Evolutionary conservation across 2,888 invertebrate genomes (phyloP).

Genomic region (Aproaerema taeniolella): DNA sequence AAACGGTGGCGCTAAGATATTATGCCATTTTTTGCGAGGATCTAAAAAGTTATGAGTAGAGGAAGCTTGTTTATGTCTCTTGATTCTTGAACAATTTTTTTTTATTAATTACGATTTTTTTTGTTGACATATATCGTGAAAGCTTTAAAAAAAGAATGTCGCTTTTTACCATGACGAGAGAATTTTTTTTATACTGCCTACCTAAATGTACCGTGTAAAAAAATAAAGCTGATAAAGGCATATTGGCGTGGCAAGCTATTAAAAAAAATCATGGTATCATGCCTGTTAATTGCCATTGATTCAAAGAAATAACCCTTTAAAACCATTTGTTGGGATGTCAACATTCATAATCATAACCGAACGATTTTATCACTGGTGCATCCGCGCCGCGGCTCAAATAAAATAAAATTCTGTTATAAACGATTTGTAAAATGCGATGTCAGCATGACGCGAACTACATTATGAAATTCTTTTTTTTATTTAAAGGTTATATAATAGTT

Average conservation of each 20-base stretch:
- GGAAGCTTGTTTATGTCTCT: no score
- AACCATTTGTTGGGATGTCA: slow-evolving; percentile 48
- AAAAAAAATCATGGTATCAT: slow-evolving; percentile 39
- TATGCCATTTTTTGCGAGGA: slow-evolving; percentile 19
- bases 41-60: no score
- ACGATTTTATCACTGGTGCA: slow-evolving; percentile 55
- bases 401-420: slow-evolving; percentile 66
- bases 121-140: no score
- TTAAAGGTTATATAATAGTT: slow-evolving; percentile 56
- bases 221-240: no score
- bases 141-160: no score
- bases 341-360: slow-evolving; percentile 56
- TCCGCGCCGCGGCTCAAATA: slow-evolving; percentile 41
- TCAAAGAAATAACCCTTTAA: slow-evolving; percentile 53
- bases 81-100: no score
- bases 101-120: no score
- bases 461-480: slow-evolving; percentile 47
- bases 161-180: no score
- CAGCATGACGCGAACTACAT: slow-evolving; percentile 64
- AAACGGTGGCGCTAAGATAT: slow-evolving; percentile 25
- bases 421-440: slow-evolving; percentile 68
- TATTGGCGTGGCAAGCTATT: no score
- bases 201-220: no score
- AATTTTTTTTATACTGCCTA: no score
- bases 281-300: slow-evolving; percentile 52